phyloP scores from a whole-genome alignment of 2,888 invertebrate species.

The Euplexia lucipara region DNA sequence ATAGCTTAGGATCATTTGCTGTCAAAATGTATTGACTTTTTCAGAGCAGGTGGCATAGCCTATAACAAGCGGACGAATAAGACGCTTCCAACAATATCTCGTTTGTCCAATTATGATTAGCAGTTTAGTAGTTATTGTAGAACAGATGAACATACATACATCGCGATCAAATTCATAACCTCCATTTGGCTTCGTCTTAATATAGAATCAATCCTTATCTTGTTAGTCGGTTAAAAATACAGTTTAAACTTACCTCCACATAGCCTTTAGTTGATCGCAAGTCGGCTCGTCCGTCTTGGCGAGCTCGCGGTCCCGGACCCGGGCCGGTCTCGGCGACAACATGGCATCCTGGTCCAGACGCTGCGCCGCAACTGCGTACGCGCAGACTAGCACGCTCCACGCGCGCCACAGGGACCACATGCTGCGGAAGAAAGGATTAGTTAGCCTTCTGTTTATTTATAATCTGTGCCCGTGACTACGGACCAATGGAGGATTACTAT shows the following conservation, averaged over 20 bases:
- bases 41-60: too few relatives aligned
- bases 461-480: too few relatives aligned
- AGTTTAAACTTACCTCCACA: conserved; percentile 95
- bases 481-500: too few relatives aligned
- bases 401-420: conserved; percentile 84
- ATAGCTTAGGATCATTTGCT: not conserved
- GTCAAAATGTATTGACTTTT: not conserved
- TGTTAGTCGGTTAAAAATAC: too few relatives aligned
- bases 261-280: conserved; percentile 96
- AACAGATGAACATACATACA: too few relatives aligned
- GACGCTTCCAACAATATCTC: too few relatives aligned
- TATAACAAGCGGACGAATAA: too few relatives aligned
- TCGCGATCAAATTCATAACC: too few relatives aligned
- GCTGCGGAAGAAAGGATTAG: conserved; percentile 67
- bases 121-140: too few relatives aligned
- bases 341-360: conserved; percentile 84
- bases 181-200: too few relatives aligned
- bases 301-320: conserved; percentile 85
- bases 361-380: conserved; percentile 78
- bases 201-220: too few relatives aligned
- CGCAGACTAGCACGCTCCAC: conserved; percentile 79
- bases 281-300: conserved; percentile 93
- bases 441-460: not conserved
- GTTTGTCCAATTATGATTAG: too few relatives aligned
- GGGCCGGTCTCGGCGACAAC: conserved; percentile 80